These are phyloP conservation scores for Pipistrellus pipistrellus DNA, from an alignment of 2,797 vertebrate genomes.

Conservation along the genomic window DNA sequence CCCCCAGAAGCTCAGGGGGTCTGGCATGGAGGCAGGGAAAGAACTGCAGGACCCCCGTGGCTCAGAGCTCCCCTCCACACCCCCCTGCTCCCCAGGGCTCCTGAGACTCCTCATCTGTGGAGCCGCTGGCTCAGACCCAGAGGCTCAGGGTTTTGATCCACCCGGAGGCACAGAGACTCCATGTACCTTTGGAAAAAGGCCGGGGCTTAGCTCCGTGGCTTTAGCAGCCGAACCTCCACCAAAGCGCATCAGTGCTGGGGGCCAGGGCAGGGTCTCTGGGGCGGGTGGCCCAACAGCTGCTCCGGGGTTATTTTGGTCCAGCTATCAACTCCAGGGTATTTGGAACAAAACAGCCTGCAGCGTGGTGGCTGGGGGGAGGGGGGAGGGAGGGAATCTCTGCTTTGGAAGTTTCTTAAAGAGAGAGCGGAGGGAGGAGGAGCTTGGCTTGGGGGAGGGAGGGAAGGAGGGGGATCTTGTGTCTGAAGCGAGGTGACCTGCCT, in stretches of 20 bases:
- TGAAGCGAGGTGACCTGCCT: not conserved
- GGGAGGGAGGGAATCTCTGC: not conserved
- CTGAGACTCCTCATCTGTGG: not conserved
- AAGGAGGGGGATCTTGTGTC: not conserved
- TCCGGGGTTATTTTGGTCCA: conserved; percentile 74
- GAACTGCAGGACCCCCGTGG: not conserved
- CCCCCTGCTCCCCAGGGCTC: not conserved
- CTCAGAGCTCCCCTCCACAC: not conserved
- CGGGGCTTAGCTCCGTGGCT: conserved; percentile 41
- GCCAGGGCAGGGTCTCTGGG: conserved; percentile 32
- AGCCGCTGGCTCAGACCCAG: not conserved
- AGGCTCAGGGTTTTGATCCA: conserved; percentile 53
- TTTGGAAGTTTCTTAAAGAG: not conserved
- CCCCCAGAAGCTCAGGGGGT: not conserved
- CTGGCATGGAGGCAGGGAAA: not conserved
- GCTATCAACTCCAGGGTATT: conserved; percentile 54
- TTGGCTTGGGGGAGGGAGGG: not conserved
- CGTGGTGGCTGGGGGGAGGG: not conserved
- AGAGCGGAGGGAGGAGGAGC: not conserved
- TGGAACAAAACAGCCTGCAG: conserved; percentile 59
- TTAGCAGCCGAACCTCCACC: conserved; percentile 21
- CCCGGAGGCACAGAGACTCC: not conserved
- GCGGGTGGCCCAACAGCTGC: conserved; percentile 61
- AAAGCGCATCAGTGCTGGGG: not conserved
- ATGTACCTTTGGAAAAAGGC: conserved; percentile 51